Base-by-base conservation (phyloP, 2,888 invertebrate species). In the Melanostoma mellinum region DNA sequence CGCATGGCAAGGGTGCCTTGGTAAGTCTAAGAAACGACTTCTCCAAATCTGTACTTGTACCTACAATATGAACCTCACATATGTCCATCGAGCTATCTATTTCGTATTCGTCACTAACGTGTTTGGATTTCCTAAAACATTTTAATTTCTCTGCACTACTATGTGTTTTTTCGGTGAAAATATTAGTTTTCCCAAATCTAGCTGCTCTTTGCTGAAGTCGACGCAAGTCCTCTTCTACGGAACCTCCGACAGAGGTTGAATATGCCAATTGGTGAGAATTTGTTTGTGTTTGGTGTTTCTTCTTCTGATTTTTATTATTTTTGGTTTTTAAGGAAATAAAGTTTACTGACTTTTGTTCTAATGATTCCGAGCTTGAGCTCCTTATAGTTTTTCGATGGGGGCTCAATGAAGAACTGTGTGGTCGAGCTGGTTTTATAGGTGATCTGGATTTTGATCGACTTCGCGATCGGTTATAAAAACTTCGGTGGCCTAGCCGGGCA, bases 11-110 rank as follows among this genome's bases (percentile, higher is more conserved):
- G 68, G 99, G 99, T 86, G 98, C 98, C 95, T 98, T 94, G 42
- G 99, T 99, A 71, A 99, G 93, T 88, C 99, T 94, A 87, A 99
- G 94, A 92, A 98, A 99, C 58, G 96, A 96, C 91, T 99, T 99
- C 92, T 99, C 99, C 89, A 99, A 92, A 90, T 98, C 97, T 90
- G 94, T 94, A 92, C 98, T 98, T 30, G 97, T 97, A 85, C 99
- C 99, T 87, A 98, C 96, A 89, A 99, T 96, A 91, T 97, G 97
- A 91, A 96, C 94, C 90, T 95, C 95, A 87, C 95, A 94, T 92
- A 97, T 94, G 92, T 97, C 97, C 92, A 97, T 94, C 88, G 96
- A 92, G 71, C 90, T 95, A 82, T 94, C 93, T 85, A 94, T 93
- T 79, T 92, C 91, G 30, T 86, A 89, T 87, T 94, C 95, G 86